Evolutionary conservation across 2,797 vertebrate genomes (phyloP).

Genomic region (Catharus ustulatus): DNA sequence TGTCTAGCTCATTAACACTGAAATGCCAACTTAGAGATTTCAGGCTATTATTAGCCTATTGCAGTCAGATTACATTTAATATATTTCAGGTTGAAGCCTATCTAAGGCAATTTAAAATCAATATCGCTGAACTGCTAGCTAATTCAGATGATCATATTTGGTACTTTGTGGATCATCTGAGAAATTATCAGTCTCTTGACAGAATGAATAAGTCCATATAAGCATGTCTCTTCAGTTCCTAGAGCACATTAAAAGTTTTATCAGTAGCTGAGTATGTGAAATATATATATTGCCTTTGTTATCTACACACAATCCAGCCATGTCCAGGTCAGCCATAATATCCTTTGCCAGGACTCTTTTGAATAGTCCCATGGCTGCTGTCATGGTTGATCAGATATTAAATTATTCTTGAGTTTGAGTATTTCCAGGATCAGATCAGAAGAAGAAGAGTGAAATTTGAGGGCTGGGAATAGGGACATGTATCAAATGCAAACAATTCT

Average conservation of each 20-base stretch:
- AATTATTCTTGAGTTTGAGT: background rate
- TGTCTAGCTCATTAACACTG: background rate
- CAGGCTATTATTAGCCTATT: background rate
- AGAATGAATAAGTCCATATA: background rate
- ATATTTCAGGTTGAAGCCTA: background rate
- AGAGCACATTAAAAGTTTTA: background rate
- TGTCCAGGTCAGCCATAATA: background rate
- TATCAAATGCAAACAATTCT: background rate
- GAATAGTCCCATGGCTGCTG: background rate
- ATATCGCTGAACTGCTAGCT: background rate
- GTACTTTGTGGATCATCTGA: background rate
- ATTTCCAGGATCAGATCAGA: background rate
- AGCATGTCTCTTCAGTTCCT: background rate
- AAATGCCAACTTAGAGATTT: background rate
- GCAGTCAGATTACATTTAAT: background rate
- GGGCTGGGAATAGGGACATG: background rate
- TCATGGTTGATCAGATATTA: background rate
- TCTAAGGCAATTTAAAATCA: constrained; percentile 20
- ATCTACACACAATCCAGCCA: background rate
- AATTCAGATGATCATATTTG: background rate
- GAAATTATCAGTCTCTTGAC: background rate
- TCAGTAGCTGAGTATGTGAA: background rate
- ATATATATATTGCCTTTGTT: background rate
- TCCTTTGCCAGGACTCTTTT: background rate
- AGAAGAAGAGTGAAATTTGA: background rate